phyloP scores from a whole-genome alignment of 2,888 invertebrate genomes.

The Patella pellucida region DNA sequence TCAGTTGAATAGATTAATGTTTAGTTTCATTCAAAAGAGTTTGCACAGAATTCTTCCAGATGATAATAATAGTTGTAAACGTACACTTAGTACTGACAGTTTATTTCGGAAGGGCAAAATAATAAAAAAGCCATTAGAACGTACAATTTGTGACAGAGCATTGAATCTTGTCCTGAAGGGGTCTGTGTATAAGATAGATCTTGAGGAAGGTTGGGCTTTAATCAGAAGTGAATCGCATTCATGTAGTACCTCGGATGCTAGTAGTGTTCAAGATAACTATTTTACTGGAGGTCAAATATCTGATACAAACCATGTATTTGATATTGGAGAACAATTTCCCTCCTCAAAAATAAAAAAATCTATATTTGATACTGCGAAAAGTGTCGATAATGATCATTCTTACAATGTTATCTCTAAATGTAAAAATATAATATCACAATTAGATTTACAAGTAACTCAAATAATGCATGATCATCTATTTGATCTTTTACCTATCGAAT shows the following conservation, averaged over 20 bases:
- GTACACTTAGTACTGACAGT: background rate
- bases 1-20: no score
- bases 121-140: background rate
- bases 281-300: no score
- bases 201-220: no score
- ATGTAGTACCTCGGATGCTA: no score
- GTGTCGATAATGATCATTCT: slow-evolving; percentile 12
- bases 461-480: no score
- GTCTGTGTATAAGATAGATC: no score
- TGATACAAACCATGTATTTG: no score
- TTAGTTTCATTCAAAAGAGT: background rate
- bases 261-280: no score
- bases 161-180: background rate
- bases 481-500: no score
- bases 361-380: background rate
- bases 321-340: background rate
- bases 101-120: background rate
- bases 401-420: slow-evolving; percentile 18
- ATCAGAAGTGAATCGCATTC: no score
- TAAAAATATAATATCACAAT: no score
- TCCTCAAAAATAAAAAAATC: background rate
- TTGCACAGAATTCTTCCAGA: slow-evolving; percentile 5
- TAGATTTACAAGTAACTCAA: no score
- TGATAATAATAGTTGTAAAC: background rate
- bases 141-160: background rate